Conservation (phyloP, 2,797 vertebrate genomes). For the Gymnoscopelus braueri region DNA sequence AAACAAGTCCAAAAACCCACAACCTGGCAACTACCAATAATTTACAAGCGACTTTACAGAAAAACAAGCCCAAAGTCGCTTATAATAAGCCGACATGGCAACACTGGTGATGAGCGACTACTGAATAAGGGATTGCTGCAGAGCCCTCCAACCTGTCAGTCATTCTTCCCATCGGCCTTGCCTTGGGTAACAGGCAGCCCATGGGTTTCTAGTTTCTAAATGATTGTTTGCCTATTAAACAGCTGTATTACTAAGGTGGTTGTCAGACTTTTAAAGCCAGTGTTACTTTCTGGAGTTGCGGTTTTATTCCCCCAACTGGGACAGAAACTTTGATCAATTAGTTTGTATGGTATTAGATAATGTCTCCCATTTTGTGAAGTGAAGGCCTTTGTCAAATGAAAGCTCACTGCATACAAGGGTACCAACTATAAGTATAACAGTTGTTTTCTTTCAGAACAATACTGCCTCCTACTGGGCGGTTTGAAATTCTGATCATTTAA, state of each 20-base stretch:
- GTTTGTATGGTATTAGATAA: conserved; percentile 2
- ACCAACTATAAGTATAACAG: neutral
- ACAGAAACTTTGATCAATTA: conserved; percentile 51
- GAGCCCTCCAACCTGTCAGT: conserved; percentile 27
- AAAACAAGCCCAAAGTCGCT: no score
- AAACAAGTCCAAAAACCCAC: no score
- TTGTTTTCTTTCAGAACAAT: conserved; percentile 18
- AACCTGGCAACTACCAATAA: no score
- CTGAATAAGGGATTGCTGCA: conserved; percentile 30
- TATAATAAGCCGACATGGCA: no score
- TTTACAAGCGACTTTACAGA: no score
- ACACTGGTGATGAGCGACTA: conserved; percentile 28
- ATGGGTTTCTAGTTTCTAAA: conserved; percentile 5
- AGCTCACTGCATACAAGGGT: neutral
- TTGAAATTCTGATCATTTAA: no score
- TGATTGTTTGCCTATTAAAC: neutral
- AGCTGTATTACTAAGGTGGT: conserved; percentile 19
- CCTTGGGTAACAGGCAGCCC: conserved; percentile 3
- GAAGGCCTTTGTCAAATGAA: conserved; percentile 6
- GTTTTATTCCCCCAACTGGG: conserved; percentile 40
- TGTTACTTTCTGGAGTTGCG: conserved; percentile 54
- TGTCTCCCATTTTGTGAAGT: conserved; percentile 18
- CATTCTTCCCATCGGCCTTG: conserved; percentile 3
- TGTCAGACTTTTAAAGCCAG: conserved; percentile 39
- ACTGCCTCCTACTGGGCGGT: conserved; percentile 45